Evolutionary conservation across 2,113 vertebrate species (phyloP).

Genomic region (Isurus oxyrinchus): DNA sequence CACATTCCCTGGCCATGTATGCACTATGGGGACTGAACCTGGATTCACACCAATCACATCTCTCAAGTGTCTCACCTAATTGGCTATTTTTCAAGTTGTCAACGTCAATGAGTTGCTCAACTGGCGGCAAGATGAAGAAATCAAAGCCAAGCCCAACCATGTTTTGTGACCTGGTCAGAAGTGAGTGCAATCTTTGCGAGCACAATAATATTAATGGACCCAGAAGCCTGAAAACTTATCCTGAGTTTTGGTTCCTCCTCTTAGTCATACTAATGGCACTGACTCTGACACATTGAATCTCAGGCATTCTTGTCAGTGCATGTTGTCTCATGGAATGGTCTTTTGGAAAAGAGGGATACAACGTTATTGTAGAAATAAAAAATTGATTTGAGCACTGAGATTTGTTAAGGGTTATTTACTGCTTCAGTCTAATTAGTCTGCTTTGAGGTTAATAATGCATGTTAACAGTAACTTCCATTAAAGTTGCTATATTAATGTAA

Average conservation of each 20-base stretch:
- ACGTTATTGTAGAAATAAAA: background rate
- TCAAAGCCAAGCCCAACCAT: background rate
- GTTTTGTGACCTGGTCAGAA: background rate
- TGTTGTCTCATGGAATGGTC: background rate
- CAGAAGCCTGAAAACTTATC: background rate
- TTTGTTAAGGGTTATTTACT: background rate
- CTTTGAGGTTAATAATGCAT: background rate
- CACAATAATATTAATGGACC: background rate
- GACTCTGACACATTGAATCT: background rate
- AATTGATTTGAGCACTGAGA: background rate
- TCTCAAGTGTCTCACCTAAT: background rate
- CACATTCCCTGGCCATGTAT: background rate
- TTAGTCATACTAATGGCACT: background rate
- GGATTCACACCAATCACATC: too few species aligned
- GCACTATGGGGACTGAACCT: background rate
- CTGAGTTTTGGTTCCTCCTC: background rate
- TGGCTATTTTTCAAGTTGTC: background rate
- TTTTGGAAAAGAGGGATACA: background rate
- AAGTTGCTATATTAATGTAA: too few species aligned
- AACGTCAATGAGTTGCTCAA: too few species aligned
- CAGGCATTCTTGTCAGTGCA: background rate
- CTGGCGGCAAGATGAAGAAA: background rate
- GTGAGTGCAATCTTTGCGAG: background rate
- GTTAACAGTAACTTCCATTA: background rate
- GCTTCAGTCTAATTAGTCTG: background rate